phyloP scores from a whole-genome alignment of 2,113 vertebrate genomes.

The Silurus glanis region DNA sequence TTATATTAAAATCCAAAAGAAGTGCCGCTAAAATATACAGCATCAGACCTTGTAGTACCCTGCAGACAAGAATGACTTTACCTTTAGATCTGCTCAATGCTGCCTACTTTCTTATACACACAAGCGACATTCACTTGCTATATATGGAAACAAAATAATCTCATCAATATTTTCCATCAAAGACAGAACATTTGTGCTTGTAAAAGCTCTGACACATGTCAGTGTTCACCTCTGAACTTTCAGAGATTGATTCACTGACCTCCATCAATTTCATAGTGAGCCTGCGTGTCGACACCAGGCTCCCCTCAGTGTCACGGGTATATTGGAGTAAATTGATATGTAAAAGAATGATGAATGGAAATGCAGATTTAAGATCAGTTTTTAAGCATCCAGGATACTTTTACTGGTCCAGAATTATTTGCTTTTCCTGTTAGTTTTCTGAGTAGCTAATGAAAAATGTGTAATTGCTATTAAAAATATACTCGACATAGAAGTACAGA shows the following conservation, averaged over 20 bases:
- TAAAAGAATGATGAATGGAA: constrained; percentile 35
- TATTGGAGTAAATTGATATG: constrained; percentile 57
- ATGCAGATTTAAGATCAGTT: constrained; percentile 4
- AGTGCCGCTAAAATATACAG: constrained; percentile 47
- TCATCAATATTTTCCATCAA: constrained; percentile 65
- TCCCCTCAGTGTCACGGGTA: constrained; percentile 51
- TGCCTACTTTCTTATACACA: neutral
- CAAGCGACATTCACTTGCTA: neutral
- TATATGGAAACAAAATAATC: neutral
- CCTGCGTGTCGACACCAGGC: constrained; percentile 61
- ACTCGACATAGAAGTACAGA: neutral
- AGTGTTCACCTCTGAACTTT: constrained; percentile 70
- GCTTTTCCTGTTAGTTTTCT: neutral
- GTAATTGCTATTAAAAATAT: neutral
- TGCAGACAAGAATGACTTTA: constrained; percentile 10
- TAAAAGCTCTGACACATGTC: constrained; percentile 22
- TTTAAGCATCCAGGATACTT: neutral
- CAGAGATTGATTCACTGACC: constrained; percentile 68
- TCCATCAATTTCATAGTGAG: constrained; percentile 60
- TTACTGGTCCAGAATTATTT: neutral
- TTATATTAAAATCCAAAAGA: neutral
- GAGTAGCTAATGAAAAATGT: neutral
- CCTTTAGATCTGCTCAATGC: constrained; percentile 55
- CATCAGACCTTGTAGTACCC: constrained; percentile 67
- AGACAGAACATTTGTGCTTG: constrained; percentile 49